Evolutionary conservation across 2,113 vertebrate species (phyloP).

Genomic region (Cyanoramphus novaezelandiae): DNA sequence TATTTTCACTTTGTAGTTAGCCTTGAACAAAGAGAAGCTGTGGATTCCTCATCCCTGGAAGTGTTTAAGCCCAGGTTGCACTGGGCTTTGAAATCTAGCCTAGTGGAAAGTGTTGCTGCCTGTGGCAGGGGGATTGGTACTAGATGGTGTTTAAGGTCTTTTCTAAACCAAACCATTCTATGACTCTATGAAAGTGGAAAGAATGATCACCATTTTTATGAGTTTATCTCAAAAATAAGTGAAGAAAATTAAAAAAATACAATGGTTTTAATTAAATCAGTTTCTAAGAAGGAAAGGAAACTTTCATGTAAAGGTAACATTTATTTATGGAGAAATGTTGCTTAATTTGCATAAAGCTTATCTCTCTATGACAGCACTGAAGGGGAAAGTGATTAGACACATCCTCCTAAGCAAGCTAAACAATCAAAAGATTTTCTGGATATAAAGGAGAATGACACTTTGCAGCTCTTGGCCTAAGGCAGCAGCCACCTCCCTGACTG

Average conservation of each 20-base stretch:
- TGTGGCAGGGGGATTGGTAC: not conserved
- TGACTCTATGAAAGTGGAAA: not conserved
- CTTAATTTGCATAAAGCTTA: not conserved
- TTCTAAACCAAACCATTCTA: not conserved
- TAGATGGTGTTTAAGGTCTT: not conserved
- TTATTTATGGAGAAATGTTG: not conserved
- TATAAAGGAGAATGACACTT: not conserved
- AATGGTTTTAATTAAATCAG: not conserved
- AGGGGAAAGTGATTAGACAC: not conserved
- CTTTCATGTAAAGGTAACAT: not conserved
- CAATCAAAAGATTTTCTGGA: not conserved
- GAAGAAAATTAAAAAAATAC: not conserved
- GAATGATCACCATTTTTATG: not conserved
- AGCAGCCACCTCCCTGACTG: not conserved
- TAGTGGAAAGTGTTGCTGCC: not conserved
- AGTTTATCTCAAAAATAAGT: not conserved
- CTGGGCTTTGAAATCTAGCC: not conserved
- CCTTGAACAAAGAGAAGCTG: not conserved
- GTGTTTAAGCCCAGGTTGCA: not conserved
- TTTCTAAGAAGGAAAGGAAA: not conserved
- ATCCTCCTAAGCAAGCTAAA: not conserved
- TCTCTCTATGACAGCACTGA: not conserved
- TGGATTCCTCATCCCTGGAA: not conserved
- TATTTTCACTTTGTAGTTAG: not conserved
- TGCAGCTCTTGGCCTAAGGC: rapidly evolving